Evolutionary conservation across 2,888 invertebrate species (phyloP).

Genomic region (Drosophila kambysellisi): DNA sequence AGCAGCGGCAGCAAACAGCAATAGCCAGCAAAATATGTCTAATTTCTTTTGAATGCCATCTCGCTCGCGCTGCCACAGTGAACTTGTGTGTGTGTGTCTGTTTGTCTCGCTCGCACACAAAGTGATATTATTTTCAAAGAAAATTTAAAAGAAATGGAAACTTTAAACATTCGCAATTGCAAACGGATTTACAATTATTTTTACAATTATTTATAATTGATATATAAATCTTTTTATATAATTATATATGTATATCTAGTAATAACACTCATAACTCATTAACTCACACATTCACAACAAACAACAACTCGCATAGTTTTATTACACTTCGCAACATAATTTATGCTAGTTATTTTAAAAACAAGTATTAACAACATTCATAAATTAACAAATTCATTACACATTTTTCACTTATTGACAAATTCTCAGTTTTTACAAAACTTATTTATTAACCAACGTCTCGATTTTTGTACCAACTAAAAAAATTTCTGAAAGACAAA

Average conservation of each 20-base stretch:
- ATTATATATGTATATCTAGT: constrained; percentile 31
- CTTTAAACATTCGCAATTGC: constrained; percentile 67
- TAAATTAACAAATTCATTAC: constrained; percentile 7
- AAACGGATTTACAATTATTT: constrained; percentile 51
- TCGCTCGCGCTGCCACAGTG: constrained; percentile 20
- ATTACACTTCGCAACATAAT: constrained; percentile 36
- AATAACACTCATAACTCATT: constrained; percentile 35
- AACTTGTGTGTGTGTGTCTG: constrained; percentile 7
- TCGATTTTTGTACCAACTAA: constrained; percentile 4
- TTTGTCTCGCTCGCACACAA: constrained; percentile 36
- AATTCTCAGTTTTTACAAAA: constrained; percentile 22
- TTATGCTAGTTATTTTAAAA: constrained; percentile 35
- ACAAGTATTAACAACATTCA: constrained; percentile 53
- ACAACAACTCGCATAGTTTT: constrained; percentile 61
- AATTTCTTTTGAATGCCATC: not conserved
- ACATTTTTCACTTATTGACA: constrained; percentile 2
- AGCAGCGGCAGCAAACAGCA: constrained; percentile 21
- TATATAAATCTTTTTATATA: constrained; percentile 14
- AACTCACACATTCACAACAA: constrained; percentile 40
- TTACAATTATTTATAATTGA: constrained; percentile 64
- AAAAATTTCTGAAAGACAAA: constrained; percentile 22
- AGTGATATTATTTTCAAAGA: constrained; percentile 80
- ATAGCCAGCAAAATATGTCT: constrained; percentile 21
- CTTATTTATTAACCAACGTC: constrained; percentile 5
- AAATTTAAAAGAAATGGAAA: constrained; percentile 53